Base-by-base conservation (phyloP, 1,140 invertebrate genomes). In the Ganaspis sp. region DNA sequence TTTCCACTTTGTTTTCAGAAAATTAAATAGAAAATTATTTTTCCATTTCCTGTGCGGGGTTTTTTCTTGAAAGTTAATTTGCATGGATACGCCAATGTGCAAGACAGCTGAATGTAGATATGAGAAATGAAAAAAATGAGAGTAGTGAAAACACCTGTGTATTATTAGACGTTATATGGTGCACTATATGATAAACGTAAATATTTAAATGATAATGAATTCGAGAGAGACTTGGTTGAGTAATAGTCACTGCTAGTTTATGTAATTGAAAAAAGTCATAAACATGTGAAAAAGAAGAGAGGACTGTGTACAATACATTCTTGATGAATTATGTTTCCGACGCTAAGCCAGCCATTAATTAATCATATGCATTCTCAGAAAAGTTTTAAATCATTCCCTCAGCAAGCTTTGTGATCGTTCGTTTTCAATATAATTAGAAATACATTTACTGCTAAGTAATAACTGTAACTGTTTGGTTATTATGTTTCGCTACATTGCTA, bases 341-440 rank as follows among this genome's bases (percentile, higher is more conserved):
- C 23, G 12, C 23, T n/a, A 64, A 64, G 58, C 58, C 58, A 64
- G 26, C 58, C 58, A 29, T 64, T 64, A 64, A 29, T 34, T 64
- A 26, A 64, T 64, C 29, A 34, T 58, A 64, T 64, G 58, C 58
- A 64, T 64, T 64, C 58, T n/a, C 58, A 26, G 58, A 64, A 64
- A 29, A n/a, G 23, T 29, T 29, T 64, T 64, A 64, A 29, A 26
- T 64, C 58, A 64, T 64, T 64, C 58, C 58, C 58, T 64, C 58
- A 64, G 26, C 58, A 64, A n/a, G 26, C 23, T 64, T 64, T 64
- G 23, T 64, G 58, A 64, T 64, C 58, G 3, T 29, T 29, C n/a
- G 6, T 54, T 54, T 0, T 11, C 19, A 40, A 40, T 40, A 9
- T 12, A 9, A 40, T 1, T 40, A 12, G 38, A 11, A 40, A 9